A percentile compares a stretch with the other conserved stretches of the same genome.
Evolutionary conservation across 2,797 vertebrate genomes (phyloP).

Genomic region (Remorina albescens): DNA sequence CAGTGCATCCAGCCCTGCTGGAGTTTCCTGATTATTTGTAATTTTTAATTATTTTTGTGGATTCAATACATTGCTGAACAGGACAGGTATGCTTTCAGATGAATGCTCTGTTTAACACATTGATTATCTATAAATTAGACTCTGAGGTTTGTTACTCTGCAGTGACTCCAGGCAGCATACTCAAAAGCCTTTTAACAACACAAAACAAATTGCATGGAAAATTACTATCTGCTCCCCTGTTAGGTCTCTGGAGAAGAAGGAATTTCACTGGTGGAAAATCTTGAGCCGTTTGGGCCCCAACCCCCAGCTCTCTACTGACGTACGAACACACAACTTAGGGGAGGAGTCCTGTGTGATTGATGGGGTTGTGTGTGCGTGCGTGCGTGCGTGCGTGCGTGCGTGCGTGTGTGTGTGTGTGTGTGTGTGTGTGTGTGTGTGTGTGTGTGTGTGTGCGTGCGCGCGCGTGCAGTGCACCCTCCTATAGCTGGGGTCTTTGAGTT

Average conservation of each 20-base stretch:
- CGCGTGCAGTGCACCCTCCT: too few species aligned
- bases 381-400: conserved; percentile 26
- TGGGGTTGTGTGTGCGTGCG: conserved; percentile 40
- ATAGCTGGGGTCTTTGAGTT: conserved; percentile 54
- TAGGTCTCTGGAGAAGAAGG: conserved; percentile 31
- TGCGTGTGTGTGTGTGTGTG: conserved; percentile 23
- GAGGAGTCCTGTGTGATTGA: conserved; percentile 37
- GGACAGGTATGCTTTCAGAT: neutral
- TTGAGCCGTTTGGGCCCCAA: conserved; percentile 9
- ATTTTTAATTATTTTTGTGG: too few species aligned
- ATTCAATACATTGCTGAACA: neutral
- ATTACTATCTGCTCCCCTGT: conserved; percentile 18
- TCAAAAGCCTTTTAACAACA: neutral
- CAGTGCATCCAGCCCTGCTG: neutral
- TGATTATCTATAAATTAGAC: neutral
- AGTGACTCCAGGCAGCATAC: neutral
- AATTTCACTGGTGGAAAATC: conserved; percentile 46
- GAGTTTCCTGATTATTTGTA: too few species aligned
- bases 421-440: conserved; percentile 13
- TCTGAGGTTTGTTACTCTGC: neutral
- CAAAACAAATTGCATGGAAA: conserved; percentile 31
- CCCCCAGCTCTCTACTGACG: conserved; percentile 11
- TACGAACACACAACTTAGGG: conserved; percentile 50
- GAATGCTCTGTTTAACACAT: neutral
- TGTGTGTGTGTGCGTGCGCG: conserved; percentile 20